Conservation (phyloP, 2,888 invertebrate species). For the Steinernema hermaphroditum region DNA sequence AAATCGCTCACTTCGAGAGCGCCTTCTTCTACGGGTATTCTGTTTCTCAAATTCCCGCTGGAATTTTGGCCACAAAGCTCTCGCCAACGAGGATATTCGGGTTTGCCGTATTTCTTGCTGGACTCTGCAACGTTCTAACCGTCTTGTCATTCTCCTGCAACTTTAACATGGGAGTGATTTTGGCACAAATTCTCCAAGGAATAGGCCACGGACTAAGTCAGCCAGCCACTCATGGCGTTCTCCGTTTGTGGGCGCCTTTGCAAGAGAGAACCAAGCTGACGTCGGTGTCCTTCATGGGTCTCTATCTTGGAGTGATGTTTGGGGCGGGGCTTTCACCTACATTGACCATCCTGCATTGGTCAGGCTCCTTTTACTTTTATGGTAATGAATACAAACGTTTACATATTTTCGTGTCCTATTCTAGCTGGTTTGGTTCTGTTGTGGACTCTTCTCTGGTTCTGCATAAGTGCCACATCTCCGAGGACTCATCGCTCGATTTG, state of each 20-base stretch:
- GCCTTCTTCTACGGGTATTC: constrained; percentile 98
- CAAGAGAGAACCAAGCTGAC: constrained; percentile 91
- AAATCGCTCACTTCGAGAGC: constrained; percentile 82
- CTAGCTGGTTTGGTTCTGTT: constrained; percentile 78
- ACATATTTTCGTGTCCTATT: too few relatives aligned
- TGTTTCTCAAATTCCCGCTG: constrained; percentile 94
- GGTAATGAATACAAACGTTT: too few relatives aligned
- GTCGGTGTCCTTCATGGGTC: constrained; percentile 91
- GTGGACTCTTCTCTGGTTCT: constrained; percentile 78
- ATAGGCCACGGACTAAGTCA: constrained; percentile 89
- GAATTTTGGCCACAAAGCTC: constrained; percentile 90
- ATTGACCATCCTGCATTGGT: constrained; percentile 80
- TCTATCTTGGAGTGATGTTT: constrained; percentile 87
- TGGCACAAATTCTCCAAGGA: constrained; percentile 87
- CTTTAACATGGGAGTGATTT: constrained; percentile 75
- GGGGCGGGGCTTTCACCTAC: not conserved
- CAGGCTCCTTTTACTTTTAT: constrained; percentile 93
- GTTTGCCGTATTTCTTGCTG: constrained; percentile 84
- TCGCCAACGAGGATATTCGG: constrained; percentile 92
- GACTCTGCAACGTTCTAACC: constrained; percentile 85
- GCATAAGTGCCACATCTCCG: constrained; percentile 89
- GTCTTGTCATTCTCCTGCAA: constrained; percentile 82
- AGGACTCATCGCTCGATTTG: constrained; percentile 88
- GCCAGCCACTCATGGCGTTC: constrained; percentile 97
- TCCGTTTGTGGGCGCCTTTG: constrained; percentile 98